Percentiles rank a stretch among this genome's conserved stretches.
These are phyloP conservation scores for Lytechinus variegatus DNA, from an alignment of 35 echinoderm and acorn worm genomes.

Conservation along the genomic window DNA sequence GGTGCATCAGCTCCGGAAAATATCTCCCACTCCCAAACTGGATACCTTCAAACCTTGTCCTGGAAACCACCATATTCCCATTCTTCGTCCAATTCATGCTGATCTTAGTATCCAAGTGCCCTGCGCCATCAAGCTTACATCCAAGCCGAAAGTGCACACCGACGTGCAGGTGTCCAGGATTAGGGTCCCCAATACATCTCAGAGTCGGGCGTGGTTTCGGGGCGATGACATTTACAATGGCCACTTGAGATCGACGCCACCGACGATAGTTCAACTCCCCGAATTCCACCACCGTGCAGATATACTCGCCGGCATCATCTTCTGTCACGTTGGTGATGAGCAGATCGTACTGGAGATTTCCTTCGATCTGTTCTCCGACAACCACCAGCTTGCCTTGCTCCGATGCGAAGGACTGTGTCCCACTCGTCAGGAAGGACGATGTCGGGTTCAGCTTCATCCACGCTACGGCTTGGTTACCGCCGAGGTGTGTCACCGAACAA, in stretches of 20 bases:
- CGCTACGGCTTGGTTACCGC: constrained; percentile 51
- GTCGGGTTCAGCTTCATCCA: constrained; percentile 61
- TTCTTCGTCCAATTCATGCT: constrained; percentile 37
- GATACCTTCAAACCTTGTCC: constrained; percentile 34
- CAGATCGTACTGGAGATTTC: constrained; percentile 54
- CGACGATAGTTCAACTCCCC: constrained; percentile 59
- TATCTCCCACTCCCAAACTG: background rate
- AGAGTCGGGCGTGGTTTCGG: constrained; percentile 21
- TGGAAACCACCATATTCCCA: constrained; percentile 11
- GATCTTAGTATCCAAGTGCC: background rate
- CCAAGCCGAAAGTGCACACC: constrained; percentile 26
- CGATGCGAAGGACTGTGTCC: constrained; percentile 29
- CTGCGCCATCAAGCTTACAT: constrained; percentile 43
- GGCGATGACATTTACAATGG: constrained; percentile 47
- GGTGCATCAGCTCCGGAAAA: constrained; percentile 40
- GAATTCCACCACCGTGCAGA: constrained; percentile 62
- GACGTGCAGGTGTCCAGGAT: constrained; percentile 13
- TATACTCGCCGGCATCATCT: constrained; percentile 53
- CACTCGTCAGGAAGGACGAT: constrained; percentile 59
- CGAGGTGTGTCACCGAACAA: constrained; percentile 50
- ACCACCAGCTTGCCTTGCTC: constrained; percentile 52
- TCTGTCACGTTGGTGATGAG: constrained; percentile 43
- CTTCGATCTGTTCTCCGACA: constrained; percentile 17
- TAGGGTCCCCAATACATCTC: background rate
- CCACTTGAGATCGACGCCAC: constrained; percentile 42